Conservation (phyloP, 2,888 invertebrate species). For the Brachynemurus nebulosus region DNA sequence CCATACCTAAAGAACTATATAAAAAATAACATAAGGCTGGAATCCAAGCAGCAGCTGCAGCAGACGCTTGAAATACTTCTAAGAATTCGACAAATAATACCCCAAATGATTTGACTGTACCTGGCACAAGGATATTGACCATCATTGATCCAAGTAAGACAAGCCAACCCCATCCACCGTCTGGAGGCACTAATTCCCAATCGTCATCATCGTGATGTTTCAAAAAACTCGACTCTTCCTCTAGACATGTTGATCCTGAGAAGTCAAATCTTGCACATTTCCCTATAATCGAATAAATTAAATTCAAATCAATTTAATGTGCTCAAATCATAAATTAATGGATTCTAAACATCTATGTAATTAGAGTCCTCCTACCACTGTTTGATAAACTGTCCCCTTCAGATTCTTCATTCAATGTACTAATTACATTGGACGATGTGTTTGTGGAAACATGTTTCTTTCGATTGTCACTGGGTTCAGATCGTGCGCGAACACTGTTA, state of each 20-base stretch:
- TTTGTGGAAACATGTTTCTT: background rate
- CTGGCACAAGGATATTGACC: constrained; percentile 74
- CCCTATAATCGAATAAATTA: background rate
- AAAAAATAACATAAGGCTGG: constrained; percentile 80
- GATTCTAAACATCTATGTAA: too few relatives aligned
- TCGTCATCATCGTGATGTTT: background rate
- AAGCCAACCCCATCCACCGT: constrained; percentile 79
- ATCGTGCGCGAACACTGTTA: background rate
- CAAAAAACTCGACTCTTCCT: background rate
- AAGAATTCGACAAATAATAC: constrained; percentile 71
- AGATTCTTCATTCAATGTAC: background rate
- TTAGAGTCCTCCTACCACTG: background rate
- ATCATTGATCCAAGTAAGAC: constrained; percentile 58
- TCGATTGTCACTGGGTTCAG: background rate
- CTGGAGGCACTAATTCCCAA: constrained; percentile 66
- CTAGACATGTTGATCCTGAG: background rate
- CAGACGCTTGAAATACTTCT: constrained; percentile 59
- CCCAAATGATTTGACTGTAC: constrained; percentile 78
- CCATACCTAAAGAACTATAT: constrained; percentile 73
- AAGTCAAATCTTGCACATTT: constrained; percentile 4
- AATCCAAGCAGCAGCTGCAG: constrained; percentile 65
- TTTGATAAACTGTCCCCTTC: background rate
- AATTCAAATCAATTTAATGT: too few relatives aligned
- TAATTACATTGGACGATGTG: background rate
- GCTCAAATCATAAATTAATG: too few relatives aligned